Percentiles rank a stretch among this genome's conserved stretches.
Conservation (phyloP, 2,888 invertebrate species). For the Ischnus inquisitorius region DNA sequence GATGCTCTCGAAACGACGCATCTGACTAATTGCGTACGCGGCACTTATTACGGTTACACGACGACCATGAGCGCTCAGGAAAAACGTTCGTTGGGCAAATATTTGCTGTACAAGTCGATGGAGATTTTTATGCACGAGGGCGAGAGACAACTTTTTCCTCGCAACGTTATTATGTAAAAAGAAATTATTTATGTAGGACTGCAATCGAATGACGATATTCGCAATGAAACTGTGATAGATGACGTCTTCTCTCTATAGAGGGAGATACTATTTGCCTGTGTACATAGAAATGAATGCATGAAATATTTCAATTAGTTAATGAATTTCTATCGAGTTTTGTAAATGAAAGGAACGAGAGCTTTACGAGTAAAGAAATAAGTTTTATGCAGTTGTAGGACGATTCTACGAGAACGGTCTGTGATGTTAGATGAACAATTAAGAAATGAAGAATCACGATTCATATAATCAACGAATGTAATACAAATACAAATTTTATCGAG, state of each 20-base stretch:
- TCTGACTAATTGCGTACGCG: conserved; percentile 92
- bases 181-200: background rate
- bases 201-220: background rate
- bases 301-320: background rate
- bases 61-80: conserved; percentile 91
- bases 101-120: conserved; percentile 93
- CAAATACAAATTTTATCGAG: no score
- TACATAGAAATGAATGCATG: background rate
- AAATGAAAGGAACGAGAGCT: no score
- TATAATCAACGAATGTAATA: no score
- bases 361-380: no score
- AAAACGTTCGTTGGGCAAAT: conserved; percentile 91
- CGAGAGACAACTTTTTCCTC: conserved; percentile 94
- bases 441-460: no score
- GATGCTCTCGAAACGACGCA: conserved; percentile 92
- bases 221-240: background rate
- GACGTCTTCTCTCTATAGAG: background rate
- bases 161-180: conserved; percentile 74
- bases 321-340: background rate
- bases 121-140: conserved; percentile 95
- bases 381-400: no score
- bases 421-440: no score
- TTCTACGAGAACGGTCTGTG: no score
- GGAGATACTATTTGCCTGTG: background rate
- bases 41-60: conserved; percentile 93